phyloP scores from a whole-genome alignment of 2,113 vertebrate genomes.

The Sapayoa aenigma region DNA sequence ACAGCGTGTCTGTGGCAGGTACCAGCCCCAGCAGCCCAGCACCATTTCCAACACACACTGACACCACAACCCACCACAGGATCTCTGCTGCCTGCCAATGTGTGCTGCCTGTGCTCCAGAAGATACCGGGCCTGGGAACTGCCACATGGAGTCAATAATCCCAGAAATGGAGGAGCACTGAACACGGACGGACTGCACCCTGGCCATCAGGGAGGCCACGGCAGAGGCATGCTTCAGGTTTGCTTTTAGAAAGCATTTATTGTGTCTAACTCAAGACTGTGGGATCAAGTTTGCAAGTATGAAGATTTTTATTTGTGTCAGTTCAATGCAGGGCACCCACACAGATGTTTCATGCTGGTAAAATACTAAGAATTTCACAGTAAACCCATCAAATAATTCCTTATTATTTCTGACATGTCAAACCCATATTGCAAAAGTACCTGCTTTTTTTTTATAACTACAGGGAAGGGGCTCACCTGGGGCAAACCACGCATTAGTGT shows the following conservation, averaged over 20 bases:
- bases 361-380: not conserved
- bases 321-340: not conserved
- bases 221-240: not conserved
- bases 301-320: not conserved
- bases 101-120: not conserved
- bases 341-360: fast-evolving
- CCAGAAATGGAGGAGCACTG: not conserved
- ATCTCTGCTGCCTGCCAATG: not conserved
- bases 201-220: not conserved
- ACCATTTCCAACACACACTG: not conserved
- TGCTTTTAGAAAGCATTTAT: not conserved
- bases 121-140: not conserved
- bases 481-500: not conserved
- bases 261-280: not conserved
- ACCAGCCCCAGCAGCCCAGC: not conserved
- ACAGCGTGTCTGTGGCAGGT: not conserved
- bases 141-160: not conserved
- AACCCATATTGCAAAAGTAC: not conserved
- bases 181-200: fast-evolving
- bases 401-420: not conserved
- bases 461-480: not conserved
- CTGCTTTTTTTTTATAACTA: not conserved
- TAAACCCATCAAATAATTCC: not conserved
- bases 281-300: not conserved
- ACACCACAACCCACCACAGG: fast-evolving